These are phyloP conservation scores for Tetrao urogallus DNA, from an alignment of 2,113 vertebrate genomes.

Conservation along the genomic window DNA sequence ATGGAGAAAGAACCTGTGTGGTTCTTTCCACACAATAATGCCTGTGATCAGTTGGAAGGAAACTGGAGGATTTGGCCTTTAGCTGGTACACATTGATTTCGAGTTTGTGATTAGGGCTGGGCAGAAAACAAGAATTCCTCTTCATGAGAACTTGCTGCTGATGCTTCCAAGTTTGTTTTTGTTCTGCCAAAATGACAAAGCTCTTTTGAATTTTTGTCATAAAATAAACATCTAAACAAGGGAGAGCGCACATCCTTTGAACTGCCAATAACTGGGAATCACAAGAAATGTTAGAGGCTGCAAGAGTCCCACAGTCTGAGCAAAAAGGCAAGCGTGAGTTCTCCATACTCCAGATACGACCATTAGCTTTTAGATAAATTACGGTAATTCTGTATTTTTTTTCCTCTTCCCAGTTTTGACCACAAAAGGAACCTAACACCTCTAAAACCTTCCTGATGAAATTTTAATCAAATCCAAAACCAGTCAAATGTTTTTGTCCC, in stretches of 20 bases:
- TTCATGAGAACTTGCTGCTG: constrained; percentile 9
- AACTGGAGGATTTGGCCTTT: neutral
- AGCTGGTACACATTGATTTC: neutral
- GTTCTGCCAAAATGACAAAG: constrained; percentile 14
- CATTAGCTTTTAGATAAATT: neutral
- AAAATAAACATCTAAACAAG: neutral
- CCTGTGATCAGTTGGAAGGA: neutral
- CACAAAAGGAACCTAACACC: neutral
- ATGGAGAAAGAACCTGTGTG: neutral
- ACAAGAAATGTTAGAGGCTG: neutral
- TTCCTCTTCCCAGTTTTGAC: neutral
- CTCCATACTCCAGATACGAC: neutral
- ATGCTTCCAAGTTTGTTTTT: neutral
- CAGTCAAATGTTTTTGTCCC: neutral
- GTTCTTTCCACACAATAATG: constrained; percentile 2
- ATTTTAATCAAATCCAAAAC: neutral
- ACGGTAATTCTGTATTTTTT: neutral
- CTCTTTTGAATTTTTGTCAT: neutral
- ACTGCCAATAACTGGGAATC: neutral
- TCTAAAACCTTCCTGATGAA: neutral
- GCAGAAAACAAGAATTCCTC: neutral
- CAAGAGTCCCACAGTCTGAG: neutral
- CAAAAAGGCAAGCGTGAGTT: rapidly evolving
- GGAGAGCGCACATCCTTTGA: neutral
- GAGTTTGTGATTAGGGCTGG: neutral